Conservation (phyloP, 2,113 vertebrate genomes). For the Perca schrenkii region DNA sequence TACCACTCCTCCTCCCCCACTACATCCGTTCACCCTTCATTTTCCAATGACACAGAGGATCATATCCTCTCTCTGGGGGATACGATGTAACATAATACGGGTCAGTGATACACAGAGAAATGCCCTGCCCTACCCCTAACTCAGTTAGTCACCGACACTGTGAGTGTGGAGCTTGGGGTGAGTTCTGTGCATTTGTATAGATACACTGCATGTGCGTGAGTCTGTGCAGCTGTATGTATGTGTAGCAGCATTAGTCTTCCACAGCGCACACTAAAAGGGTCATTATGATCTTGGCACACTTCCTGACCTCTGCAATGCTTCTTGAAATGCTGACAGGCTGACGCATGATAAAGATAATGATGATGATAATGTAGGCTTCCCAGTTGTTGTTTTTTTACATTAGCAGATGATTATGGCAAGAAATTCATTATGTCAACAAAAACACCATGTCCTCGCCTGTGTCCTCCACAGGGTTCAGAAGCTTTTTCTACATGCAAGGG, state of each 20-base stretch:
- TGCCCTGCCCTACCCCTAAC: conserved; percentile 54
- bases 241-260: conserved; percentile 16
- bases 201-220: conserved; percentile 20
- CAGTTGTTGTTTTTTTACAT: neutral
- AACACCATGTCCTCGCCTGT: conserved; percentile 10
- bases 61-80: conserved; percentile 58
- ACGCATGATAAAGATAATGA: conserved; percentile 2
- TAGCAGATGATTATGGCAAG: neutral
- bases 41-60: conserved; percentile 65
- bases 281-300: conserved; percentile 33
- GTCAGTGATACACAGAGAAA: conserved; percentile 66
- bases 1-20: conserved; percentile 14
- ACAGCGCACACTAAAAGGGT: conserved; percentile 24
- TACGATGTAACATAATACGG: conserved; percentile 63
- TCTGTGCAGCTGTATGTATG: neutral
- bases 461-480: conserved; percentile 15
- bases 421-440: conserved; percentile 17
- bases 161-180: conserved; percentile 23
- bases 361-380: neutral
- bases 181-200: conserved; percentile 8
- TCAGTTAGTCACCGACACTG: conserved; percentile 56
- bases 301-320: conserved; percentile 31
- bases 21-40: conserved; percentile 56
- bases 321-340: conserved; percentile 26
- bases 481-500: neutral